Conservation (phyloP, 2,113 vertebrate genomes). For the Rhineura floridana region DNA sequence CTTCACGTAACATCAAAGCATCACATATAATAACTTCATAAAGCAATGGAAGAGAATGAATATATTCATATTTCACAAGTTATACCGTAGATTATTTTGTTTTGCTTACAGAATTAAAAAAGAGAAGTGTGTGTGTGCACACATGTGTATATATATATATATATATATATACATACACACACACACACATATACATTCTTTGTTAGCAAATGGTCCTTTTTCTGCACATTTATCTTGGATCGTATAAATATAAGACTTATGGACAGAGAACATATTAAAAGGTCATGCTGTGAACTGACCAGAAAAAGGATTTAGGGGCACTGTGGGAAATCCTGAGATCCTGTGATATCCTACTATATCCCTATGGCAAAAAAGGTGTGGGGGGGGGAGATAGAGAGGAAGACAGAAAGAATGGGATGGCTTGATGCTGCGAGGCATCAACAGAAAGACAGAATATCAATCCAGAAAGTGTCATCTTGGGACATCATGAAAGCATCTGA, state of each 20-base stretch:
- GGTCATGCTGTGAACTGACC: slow-evolving; percentile 33
- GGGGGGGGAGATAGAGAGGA: too few species aligned
- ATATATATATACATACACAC: too few species aligned
- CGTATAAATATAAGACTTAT: slow-evolving; percentile 2
- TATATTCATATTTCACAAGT: slow-evolving; percentile 41
- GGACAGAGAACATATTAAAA: background rate
- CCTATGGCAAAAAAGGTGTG: background rate
- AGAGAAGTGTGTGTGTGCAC: background rate
- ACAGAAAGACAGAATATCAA: slow-evolving; percentile 1
- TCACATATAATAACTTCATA: slow-evolving; percentile 60
- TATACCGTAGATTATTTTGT: slow-evolving; percentile 51
- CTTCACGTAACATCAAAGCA: slow-evolving; percentile 75
- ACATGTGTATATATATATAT: too few species aligned
- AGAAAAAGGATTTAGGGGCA: slow-evolving; percentile 32
- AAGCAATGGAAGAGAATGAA: slow-evolving; percentile 65
- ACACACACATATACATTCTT: background rate
- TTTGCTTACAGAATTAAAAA: slow-evolving; percentile 52
- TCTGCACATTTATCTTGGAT: slow-evolving; percentile 11
- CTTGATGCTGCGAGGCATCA: background rate
- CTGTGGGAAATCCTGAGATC: slow-evolving; percentile 43
- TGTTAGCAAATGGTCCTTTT: slow-evolving; percentile 20
- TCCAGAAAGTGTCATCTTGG: background rate
- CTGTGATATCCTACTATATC: slow-evolving; percentile 20
- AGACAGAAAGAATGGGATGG: background rate
- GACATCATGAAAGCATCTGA: background rate